Conservation (phyloP, 2,113 vertebrate genomes). For the Halcyon malimbica region DNA sequence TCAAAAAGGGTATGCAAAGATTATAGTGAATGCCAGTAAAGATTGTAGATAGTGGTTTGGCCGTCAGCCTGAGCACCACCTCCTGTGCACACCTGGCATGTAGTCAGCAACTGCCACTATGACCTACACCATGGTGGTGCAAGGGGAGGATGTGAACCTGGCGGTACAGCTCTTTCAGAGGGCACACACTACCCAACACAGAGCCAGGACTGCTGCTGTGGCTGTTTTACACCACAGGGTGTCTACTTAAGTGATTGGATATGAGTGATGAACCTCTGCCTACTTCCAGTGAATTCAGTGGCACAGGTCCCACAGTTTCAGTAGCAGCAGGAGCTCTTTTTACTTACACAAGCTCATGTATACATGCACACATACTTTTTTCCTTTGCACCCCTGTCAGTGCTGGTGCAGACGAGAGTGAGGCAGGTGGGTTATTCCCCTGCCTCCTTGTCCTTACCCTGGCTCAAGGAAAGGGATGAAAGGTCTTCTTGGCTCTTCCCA, state of each 20-base stretch:
- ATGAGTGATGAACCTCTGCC: background rate
- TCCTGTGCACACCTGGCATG: background rate
- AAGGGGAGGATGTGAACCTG: background rate
- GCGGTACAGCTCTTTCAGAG: background rate
- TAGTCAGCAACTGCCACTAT: background rate
- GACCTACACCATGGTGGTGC: background rate
- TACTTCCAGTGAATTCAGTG: background rate
- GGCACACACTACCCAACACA: background rate
- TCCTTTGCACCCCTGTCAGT: background rate
- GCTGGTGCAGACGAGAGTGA: background rate
- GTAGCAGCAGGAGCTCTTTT: background rate
- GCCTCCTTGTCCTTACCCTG: background rate
- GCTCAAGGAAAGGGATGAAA: background rate
- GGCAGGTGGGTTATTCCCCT: background rate
- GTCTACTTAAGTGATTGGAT: background rate
- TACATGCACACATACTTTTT: background rate
- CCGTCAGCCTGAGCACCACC: background rate
- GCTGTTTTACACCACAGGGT: background rate
- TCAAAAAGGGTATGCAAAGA: background rate
- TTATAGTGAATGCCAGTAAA: background rate
- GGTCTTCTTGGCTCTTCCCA: background rate
- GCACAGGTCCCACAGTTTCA: background rate
- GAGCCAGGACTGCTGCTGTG: background rate
- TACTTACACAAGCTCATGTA: rapidly evolving
- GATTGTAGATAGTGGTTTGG: background rate